Evolutionary conservation across 2,888 invertebrate genomes (phyloP).

Genomic region (Capitulum mitella): DNA sequence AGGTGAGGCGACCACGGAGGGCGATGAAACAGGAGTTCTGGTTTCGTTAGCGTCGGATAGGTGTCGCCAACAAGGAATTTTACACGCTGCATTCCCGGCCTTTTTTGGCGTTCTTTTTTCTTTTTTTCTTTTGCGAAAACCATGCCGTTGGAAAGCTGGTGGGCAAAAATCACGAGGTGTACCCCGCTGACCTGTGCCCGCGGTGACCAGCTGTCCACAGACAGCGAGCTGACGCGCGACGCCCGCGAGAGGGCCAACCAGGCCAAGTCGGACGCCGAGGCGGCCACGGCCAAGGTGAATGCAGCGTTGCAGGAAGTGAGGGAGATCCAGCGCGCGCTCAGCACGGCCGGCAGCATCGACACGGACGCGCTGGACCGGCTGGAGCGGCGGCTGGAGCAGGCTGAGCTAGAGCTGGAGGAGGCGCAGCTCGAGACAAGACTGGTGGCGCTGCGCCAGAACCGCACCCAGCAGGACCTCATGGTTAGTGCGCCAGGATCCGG

Average conservation of each 20-base stretch:
- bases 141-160: too few species aligned
- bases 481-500: too few species aligned
- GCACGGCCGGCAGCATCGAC: conserved; percentile 52
- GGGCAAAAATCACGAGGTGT: too few species aligned
- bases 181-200: too few species aligned
- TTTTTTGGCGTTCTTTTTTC: too few species aligned
- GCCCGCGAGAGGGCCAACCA: conserved; percentile 65
- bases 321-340: conserved; percentile 66
- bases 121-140: too few species aligned
- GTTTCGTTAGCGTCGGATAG: too few species aligned
- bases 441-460: conserved; percentile 61
- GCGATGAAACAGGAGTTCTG: too few species aligned
- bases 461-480: conserved; percentile 52
- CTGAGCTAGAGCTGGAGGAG: conserved; percentile 62
- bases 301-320: conserved; percentile 70
- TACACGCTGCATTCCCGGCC: too few species aligned
- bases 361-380: conserved; percentile 44
- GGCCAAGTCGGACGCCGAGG: conserved; percentile 73
- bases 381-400: conserved; percentile 59
- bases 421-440: conserved; percentile 70
- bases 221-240: conserved; percentile 44
- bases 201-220: background rate
- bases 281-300: conserved; percentile 71
- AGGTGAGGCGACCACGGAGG: too few species aligned
- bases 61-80: too few species aligned